Base-by-base conservation (phyloP, 2,888 invertebrate genomes). In the Metellina segmentata region DNA sequence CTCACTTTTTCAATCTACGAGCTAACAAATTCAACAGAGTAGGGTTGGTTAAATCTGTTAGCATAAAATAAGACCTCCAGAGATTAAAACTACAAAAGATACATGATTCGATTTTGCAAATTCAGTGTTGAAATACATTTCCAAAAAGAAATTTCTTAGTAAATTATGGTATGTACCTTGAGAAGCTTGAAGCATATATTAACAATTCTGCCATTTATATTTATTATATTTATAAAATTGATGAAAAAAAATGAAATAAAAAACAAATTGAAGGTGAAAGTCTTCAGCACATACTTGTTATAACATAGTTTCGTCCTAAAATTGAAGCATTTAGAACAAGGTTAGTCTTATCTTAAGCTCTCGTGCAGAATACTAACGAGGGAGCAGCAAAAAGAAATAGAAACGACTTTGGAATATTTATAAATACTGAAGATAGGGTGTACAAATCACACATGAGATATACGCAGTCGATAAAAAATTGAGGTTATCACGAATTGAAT, bases 401-500 rank as follows among this genome's bases (percentile, higher is more conserved):
- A 34, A 16, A 61, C 61, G 9, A 61, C 7, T 61, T 61, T 61
- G 61, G 61, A 6, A 61, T 61, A 61, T 61, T 9, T 16, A 61
- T 61, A 61, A 61, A 61, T 61, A 16, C 61, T 61, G 5, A 61
- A 61, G 61, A 61, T 61, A 11, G 61, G 61, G 9, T 53, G n/a
- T 34, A 79, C 79, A 79, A 79, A 79, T 79, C 79, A 79, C 13
- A 61, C 61, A 61, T 13, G 13, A 61, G 61, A 61, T 61, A 8
- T 61, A 61, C 16, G 34, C 34, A 34, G 34, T 11, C 77, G 16
- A 20, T 61, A 19, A 61, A 19, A 1, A 61, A 79, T 61, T 61
- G 79, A 79, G 79, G 79, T 79, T 79, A 79, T 79, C 79, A 7
- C 16, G 53, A 48, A 34, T 61, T 79, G 16, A 79, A 79, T 61